Percentiles rank a stretch among this genome's conserved stretches.
Conservation (phyloP, 2,888 invertebrate species). For the Malachius bipustulatus region DNA sequence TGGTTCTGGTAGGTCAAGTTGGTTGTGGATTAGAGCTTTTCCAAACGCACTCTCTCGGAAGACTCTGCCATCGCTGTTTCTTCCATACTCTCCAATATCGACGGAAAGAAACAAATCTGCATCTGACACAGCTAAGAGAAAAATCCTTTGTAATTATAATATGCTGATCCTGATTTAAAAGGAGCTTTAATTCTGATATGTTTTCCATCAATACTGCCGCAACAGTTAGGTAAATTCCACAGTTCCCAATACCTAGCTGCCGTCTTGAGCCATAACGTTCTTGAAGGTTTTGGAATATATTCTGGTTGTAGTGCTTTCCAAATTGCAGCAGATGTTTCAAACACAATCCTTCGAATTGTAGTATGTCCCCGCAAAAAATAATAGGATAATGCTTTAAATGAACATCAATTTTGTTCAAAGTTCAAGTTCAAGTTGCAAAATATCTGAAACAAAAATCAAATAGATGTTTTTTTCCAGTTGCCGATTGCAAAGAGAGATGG, state of each 20-base stretch:
- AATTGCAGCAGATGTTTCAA: background rate
- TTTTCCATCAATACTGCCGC: background rate
- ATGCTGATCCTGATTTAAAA: background rate
- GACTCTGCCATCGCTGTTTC: background rate
- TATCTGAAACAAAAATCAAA: no score
- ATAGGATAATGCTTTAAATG: background rate
- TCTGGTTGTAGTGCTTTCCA: no score
- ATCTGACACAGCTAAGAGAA: background rate
- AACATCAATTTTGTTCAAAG: no score
- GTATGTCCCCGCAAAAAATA: background rate
- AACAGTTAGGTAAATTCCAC: conserved; percentile 1
- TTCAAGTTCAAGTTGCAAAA: no score
- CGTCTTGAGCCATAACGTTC: background rate
- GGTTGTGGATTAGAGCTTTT: no score
- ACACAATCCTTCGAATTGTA: background rate
- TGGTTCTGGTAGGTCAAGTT: no score
- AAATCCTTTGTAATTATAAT: no score
- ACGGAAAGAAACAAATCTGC: background rate
- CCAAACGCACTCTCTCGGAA: no score
- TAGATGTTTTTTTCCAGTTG: no score
- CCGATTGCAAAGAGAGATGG: no score
- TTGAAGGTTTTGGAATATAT: background rate
- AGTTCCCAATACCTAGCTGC: conserved; percentile 1
- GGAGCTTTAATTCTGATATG: conserved; percentile 1
- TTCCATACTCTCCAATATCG: background rate